These are phyloP conservation scores for Eristalinus sepulchralis DNA, from an alignment of 2,888 invertebrate genomes.

Conservation along the genomic window DNA sequence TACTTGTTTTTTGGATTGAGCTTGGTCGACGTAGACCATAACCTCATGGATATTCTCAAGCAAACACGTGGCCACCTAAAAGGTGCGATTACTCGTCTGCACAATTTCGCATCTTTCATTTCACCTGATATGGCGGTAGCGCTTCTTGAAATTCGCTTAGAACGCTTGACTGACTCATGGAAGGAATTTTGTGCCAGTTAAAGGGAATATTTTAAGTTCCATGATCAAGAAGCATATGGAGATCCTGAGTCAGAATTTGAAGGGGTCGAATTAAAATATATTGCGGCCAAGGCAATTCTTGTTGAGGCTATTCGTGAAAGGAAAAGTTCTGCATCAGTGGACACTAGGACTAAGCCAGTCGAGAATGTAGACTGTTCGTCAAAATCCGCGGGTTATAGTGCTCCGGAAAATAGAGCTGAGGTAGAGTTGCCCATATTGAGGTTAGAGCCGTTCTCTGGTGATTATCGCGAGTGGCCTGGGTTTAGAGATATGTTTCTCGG, in stretches of 20 bases:
- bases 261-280: constrained; percentile 1
- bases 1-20: too few relatives aligned
- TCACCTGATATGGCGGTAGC: background rate
- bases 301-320: background rate
- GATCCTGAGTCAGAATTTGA: constrained; percentile 5
- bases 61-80: constrained; percentile 14
- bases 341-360: too few relatives aligned
- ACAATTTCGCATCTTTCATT: background rate
- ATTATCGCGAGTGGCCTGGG: constrained; percentile 1
- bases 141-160: constrained; percentile 8
- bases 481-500: constrained; percentile 20
- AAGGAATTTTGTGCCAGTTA: constrained; percentile 12
- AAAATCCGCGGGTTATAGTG: background rate
- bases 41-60: constrained; percentile 7
- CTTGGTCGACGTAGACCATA: too few relatives aligned
- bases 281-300: background rate
- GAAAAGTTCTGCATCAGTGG: too few relatives aligned
- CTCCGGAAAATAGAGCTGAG: background rate
- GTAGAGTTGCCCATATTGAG: background rate
- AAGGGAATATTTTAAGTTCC: background rate
- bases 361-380: too few relatives aligned
- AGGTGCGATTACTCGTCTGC: constrained; percentile 12
- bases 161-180: background rate
- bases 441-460: constrained; percentile 4
- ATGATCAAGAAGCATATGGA: background rate